phyloP scores from a whole-genome alignment of 2,888 invertebrate genomes.

The Leptinotarsa haldemani region DNA sequence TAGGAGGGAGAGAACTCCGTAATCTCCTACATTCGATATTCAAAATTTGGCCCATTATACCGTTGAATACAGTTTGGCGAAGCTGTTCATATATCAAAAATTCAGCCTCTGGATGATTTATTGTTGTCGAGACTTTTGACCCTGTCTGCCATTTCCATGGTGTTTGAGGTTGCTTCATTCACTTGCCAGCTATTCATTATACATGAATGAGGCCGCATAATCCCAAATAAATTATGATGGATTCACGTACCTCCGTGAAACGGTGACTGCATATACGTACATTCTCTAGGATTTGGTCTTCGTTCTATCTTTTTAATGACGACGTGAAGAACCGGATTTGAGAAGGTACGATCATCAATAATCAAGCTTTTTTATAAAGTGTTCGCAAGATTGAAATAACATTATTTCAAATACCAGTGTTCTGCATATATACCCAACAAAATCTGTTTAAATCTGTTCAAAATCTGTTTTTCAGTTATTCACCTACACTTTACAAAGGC shows the following conservation, averaged over 20 bases:
- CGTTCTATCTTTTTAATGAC: not conserved
- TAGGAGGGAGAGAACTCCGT: not conserved
- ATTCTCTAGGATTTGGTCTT: not conserved
- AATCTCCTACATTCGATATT: not conserved
- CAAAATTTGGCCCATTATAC: not conserved
- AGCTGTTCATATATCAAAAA: slow-evolving; percentile 2
- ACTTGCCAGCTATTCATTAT: slow-evolving; percentile 4
- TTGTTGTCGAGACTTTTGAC: slow-evolving; percentile 9
- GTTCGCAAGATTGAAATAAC: too few relatives aligned
- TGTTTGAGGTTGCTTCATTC: slow-evolving; percentile 10
- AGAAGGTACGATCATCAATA: too few relatives aligned
- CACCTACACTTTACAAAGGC: too few relatives aligned
- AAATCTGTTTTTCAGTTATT: too few relatives aligned
- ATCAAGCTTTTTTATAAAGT: too few relatives aligned
- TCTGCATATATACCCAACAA: too few relatives aligned
- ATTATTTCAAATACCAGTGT: too few relatives aligned
- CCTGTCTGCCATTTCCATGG: slow-evolving; percentile 2
- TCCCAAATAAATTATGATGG: slow-evolving; percentile 10
- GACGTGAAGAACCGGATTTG: too few relatives aligned
- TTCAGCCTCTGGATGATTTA: not conserved
- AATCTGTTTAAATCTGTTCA: too few relatives aligned
- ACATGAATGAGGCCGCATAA: not conserved
- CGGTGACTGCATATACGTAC: not conserved
- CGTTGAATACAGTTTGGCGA: not conserved
- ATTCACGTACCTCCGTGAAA: not conserved